phyloP scores from a whole-genome alignment of 2,113 vertebrate species.

The Prionailurus viverrinus region DNA sequence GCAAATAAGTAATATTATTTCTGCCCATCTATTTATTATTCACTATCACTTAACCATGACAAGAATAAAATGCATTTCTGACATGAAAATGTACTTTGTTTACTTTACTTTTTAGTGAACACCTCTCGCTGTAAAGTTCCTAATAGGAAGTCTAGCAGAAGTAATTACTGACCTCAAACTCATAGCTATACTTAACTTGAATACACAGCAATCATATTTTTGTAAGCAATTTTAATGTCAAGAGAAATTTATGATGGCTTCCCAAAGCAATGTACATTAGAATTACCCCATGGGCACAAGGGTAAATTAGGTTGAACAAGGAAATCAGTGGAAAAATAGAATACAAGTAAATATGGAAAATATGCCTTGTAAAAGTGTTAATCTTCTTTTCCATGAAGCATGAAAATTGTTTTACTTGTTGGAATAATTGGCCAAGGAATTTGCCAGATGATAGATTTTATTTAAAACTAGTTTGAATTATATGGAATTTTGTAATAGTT shows the following conservation, averaged over 20 bases:
- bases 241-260: conserved; percentile 44
- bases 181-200: not conserved
- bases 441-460: conserved; percentile 17
- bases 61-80: conserved; percentile 54
- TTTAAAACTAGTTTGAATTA: conserved; percentile 53
- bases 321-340: conserved; percentile 12
- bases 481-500: conserved; percentile 37
- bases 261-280: not conserved
- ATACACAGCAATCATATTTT: conserved; percentile 10
- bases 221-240: conserved; percentile 48
- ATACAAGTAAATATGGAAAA: conserved; percentile 38
- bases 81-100: conserved; percentile 36
- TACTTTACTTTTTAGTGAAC: conserved; percentile 62
- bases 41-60: conserved; percentile 33
- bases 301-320: conserved; percentile 46
- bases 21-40: conserved; percentile 45
- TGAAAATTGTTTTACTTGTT: not conserved
- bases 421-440: conserved; percentile 42
- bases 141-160: conserved; percentile 18
- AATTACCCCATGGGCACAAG: not conserved
- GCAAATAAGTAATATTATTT: conserved; percentile 43
- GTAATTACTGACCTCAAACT: conserved; percentile 34
- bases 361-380: conserved; percentile 39
- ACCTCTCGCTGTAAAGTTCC: not conserved
- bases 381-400: conserved; percentile 26